phyloP scores from a whole-genome alignment of 1,140 invertebrate species.

The Akabosia matsudoensis region DNA sequence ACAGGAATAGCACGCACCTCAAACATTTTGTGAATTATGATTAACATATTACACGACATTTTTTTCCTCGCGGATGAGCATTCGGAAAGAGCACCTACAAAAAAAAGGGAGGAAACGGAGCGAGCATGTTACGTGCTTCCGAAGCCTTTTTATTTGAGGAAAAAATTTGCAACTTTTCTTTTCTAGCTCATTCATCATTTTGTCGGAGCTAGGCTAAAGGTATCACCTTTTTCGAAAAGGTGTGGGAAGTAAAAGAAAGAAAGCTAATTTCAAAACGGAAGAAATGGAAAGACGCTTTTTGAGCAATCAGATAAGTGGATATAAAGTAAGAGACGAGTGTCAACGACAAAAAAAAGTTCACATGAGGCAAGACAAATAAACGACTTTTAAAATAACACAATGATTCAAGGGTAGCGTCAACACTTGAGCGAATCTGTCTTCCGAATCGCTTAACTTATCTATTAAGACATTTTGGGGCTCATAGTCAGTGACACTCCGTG shows the following conservation, averaged over 20 bases:
- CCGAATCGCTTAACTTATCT: no score
- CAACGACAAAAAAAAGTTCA: background rate
- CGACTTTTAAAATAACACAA: background rate
- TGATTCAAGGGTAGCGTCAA: background rate
- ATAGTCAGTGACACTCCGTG: no score
- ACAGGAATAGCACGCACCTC: background rate
- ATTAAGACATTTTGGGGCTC: no score
- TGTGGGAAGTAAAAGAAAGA: background rate
- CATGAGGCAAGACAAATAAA: background rate
- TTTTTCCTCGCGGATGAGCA: no score
- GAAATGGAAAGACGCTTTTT: background rate
- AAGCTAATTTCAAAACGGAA: background rate
- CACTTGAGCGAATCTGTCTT: background rate
- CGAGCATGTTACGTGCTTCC: background rate
- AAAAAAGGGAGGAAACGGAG: background rate
- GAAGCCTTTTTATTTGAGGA: background rate
- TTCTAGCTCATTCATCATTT: background rate
- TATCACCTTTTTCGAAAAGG: background rate
- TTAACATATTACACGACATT: background rate
- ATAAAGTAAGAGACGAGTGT: no score
- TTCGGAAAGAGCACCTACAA: background rate
- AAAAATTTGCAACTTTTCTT: background rate
- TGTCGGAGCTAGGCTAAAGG: background rate
- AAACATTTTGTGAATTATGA: background rate
- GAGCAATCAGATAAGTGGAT: background rate